Evolutionary conservation across 2,797 vertebrate species (phyloP).

Genomic region (Pseudochaenichthys georgianus): DNA sequence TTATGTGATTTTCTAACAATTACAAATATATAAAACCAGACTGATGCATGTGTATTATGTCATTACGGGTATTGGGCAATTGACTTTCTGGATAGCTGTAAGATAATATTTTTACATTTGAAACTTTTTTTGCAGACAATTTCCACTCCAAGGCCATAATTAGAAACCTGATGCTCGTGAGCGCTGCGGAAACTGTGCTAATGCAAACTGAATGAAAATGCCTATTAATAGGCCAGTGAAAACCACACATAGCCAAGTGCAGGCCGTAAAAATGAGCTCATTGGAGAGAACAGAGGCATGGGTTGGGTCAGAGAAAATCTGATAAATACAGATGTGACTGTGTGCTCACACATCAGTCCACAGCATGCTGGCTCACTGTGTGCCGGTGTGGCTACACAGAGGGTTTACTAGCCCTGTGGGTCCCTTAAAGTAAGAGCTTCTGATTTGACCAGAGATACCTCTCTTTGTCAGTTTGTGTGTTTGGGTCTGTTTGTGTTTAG

Average conservation of each 20-base stretch:
- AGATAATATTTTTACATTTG: conserved; percentile 15
- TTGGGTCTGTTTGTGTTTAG: conserved; percentile 42
- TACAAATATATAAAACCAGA: neutral
- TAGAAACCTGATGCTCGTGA: conserved; percentile 36
- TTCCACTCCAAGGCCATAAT: conserved; percentile 33
- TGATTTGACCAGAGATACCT: conserved; percentile 54
- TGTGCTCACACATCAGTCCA: conserved; percentile 52
- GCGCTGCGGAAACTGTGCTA: conserved; percentile 30
- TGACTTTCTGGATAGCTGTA: neutral
- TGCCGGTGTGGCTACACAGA: conserved; percentile 49
- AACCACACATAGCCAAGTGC: conserved; percentile 40
- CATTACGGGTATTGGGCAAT: neutral
- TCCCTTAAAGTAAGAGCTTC: conserved; percentile 58
- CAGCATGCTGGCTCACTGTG: conserved; percentile 40
- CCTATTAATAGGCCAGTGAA: conserved; percentile 56
- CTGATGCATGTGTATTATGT: neutral
- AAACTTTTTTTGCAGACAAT: conserved; percentile 14
- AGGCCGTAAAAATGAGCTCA: conserved; percentile 54
- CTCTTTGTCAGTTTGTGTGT: conserved; percentile 30
- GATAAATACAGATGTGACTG: conserved; percentile 70
- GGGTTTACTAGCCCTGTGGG: conserved; percentile 60
- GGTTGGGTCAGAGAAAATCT: conserved; percentile 56
- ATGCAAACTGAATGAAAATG: conserved; percentile 54
- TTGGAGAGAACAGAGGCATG: conserved; percentile 39
- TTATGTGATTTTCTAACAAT: neutral